Evolutionary conservation across 2,113 vertebrate species (phyloP).

Genomic region (Manacus vitellinus): DNA sequence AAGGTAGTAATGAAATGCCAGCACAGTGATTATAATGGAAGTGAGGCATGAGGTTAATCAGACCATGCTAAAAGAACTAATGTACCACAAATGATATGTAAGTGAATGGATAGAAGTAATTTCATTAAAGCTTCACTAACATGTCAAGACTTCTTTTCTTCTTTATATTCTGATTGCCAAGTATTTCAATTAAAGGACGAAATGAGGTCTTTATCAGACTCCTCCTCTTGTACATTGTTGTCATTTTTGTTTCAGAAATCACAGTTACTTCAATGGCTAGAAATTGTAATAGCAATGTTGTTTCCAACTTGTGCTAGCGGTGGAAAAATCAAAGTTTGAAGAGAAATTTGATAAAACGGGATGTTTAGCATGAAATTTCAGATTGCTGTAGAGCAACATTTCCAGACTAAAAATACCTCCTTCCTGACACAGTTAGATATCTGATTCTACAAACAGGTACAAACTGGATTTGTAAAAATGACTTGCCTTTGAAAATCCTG

Average conservation of each 20-base stretch:
- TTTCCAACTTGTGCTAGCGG: neutral
- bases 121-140: neutral
- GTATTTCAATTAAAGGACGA: slow-evolving; percentile 11
- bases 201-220: neutral
- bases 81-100: neutral
- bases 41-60: neutral
- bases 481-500: slow-evolving; percentile 20
- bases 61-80: neutral
- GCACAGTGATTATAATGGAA: neutral
- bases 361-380: slow-evolving; percentile 29
- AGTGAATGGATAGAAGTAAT: neutral
- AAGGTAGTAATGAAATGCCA: neutral
- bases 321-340: slow-evolving; percentile 10
- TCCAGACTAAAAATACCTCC: slow-evolving; percentile 3
- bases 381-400: neutral
- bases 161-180: neutral
- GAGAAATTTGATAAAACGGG: neutral
- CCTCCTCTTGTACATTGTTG: neutral
- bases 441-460: slow-evolving; percentile 16
- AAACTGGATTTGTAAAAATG: slow-evolving; percentile 11
- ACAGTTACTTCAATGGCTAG: neutral
- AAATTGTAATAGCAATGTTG: neutral
- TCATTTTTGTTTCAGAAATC: slow-evolving; percentile 14
- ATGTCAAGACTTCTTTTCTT: neutral
- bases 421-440: slow-evolving; percentile 10